phyloP scores from a whole-genome alignment of 2,888 invertebrate species.

The Amorpha juglandis region DNA sequence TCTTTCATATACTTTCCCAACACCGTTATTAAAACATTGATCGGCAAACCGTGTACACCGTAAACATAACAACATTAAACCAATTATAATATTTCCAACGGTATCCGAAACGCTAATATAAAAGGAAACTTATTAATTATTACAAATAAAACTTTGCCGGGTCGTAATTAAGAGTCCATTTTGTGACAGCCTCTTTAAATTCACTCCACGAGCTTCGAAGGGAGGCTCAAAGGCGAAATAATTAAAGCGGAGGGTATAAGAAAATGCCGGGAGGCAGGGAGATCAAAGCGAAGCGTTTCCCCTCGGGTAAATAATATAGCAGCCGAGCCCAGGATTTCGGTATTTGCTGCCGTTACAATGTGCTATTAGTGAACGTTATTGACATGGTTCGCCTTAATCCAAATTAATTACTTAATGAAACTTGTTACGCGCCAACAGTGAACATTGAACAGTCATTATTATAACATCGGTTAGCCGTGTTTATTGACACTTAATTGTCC shows the following conservation, averaged over 20 bases:
- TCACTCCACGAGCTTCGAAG: slow-evolving; percentile 68
- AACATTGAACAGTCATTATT: background rate
- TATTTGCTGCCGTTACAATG: slow-evolving; percentile 50
- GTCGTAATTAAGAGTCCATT: slow-evolving; percentile 81
- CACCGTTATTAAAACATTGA: background rate
- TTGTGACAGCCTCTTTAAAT: slow-evolving; percentile 81
- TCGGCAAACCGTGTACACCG: background rate
- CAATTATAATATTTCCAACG: slow-evolving; percentile 21
- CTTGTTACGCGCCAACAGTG: slow-evolving; percentile 23
- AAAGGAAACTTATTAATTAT: slow-evolving; percentile 74
- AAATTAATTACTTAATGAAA: slow-evolving; percentile 45
- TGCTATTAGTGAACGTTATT: slow-evolving; percentile 48
- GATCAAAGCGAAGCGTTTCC: slow-evolving; percentile 77
- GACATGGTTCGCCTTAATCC: slow-evolving; percentile 50
- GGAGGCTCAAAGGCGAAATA: slow-evolving; percentile 79
- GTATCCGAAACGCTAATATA: slow-evolving; percentile 33
- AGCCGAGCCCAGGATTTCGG: slow-evolving; percentile 60
- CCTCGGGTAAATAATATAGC: slow-evolving; percentile 70
- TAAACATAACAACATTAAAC: slow-evolving; percentile 12
- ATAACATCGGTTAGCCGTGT: slow-evolving; percentile 12
- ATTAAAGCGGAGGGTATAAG: slow-evolving; percentile 79
- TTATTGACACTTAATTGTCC: slow-evolving; percentile 22
- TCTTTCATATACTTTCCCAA: background rate
- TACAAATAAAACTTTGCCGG: slow-evolving; percentile 71
- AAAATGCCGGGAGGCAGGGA: slow-evolving; percentile 69